Evolutionary conservation across 2,888 invertebrate genomes (phyloP), one percentile per base, ranked within the genome.

Genomic region (Eupeodes latifasciatus): DNA sequence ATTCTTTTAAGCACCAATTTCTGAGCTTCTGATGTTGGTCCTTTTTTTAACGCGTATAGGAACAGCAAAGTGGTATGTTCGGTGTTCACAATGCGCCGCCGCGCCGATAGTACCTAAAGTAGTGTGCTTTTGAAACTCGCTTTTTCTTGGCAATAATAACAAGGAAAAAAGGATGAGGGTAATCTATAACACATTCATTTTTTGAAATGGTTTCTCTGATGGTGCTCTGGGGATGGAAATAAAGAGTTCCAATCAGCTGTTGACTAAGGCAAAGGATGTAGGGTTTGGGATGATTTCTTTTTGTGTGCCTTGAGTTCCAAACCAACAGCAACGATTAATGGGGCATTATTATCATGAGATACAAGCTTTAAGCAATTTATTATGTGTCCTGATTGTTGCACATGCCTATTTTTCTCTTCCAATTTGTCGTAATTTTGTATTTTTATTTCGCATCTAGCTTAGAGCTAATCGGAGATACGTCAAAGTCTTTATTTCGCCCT

Each of bases 171-270:
- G 69, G 59, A 83, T 77, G 83, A 77, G 55, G 80, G 71, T 87
- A 83, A 87, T 87, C 76, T 84, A 44, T 55, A 87, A 87, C 62
- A 67, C 83, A 87, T 83, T 81, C 57, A 69, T 77, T 81, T 77
- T 81, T 67, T 55, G 36, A 69, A 81, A 67, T 47, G 27, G 53
- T 40, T 49, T 19, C 74, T 27, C 6, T 14, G 16, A 7, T 40
- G n/a, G 27, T 27, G 27, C 27, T 27, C 27, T 12, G 16, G n/a
- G 47, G 51, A 9, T 34, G 19, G 44, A 27, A n/a, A 49, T 27
- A 75, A 61, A 2, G 69, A 62, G 61, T 9, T 57, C 40, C n/a
- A 36, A 7, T 27, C 66, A 44, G 47, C 62, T 55, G 12, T 16
- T n/a, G 12, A 9, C 40, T 40, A 9, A 7, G 40, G 40, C 4